phyloP scores from a whole-genome alignment of 2,888 invertebrate species.

The Cheilosia impressa region DNA sequence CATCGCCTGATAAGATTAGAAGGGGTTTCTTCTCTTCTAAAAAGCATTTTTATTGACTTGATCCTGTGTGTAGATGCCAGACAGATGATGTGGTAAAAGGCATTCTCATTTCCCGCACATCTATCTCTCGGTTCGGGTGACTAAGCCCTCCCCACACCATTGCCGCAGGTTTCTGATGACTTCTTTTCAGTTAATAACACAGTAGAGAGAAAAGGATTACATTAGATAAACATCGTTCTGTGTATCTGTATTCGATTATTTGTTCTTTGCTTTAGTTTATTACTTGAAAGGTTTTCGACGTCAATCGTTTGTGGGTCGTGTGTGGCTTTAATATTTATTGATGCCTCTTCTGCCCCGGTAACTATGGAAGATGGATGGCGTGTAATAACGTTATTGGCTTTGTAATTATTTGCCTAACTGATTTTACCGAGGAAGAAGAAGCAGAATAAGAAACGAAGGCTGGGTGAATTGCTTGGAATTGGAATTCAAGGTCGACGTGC shows the following conservation, averaged over 20 bases:
- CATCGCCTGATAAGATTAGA: constrained; percentile 4
- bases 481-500: constrained; percentile 20
- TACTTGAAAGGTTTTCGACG: constrained; percentile 44
- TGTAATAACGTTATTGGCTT: not conserved
- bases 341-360: not conserved
- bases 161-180: constrained; percentile 9
- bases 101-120: constrained; percentile 17
- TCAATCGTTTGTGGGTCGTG: constrained; percentile 35
- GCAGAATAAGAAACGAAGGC: too few relatives aligned
- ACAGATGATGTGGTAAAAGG: constrained; percentile 41
- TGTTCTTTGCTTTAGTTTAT: constrained; percentile 54
- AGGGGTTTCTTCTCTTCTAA: constrained; percentile 3
- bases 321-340: constrained; percentile 32
- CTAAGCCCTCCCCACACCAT: not conserved
- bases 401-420: constrained; percentile 1
- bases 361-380: not conserved
- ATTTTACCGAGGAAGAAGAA: not conserved
- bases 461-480: constrained; percentile 6
- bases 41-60: constrained; percentile 25
- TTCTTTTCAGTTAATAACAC: constrained; percentile 38
- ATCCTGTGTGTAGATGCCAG: constrained; percentile 12
- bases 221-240: constrained; percentile 62
- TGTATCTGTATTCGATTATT: constrained; percentile 64
- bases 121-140: not conserved
- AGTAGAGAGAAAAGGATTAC: constrained; percentile 54